Conservation (phyloP, 2,797 vertebrate genomes). For the Pyrocephalus nanus region DNA sequence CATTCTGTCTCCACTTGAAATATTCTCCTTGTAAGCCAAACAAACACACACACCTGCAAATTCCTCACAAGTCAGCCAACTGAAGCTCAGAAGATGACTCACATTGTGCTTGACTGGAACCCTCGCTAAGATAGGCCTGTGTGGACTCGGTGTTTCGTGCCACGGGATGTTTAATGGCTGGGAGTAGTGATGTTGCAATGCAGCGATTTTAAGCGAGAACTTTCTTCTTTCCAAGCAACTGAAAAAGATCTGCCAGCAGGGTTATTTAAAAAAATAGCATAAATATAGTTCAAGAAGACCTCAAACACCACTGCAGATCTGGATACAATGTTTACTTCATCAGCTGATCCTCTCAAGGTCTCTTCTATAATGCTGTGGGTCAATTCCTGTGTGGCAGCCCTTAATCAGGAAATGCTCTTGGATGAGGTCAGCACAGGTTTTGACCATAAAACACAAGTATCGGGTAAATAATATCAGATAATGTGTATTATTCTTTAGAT, state of each 20-base stretch:
- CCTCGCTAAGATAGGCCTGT: not conserved
- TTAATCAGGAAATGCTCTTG: not conserved
- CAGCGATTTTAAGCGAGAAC: not conserved
- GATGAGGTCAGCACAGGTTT: not conserved
- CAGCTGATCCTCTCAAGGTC: not conserved
- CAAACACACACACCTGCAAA: conserved; percentile 55
- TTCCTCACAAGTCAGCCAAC: conserved; percentile 1
- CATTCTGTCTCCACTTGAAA: conserved; percentile 46
- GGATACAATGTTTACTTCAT: not conserved
- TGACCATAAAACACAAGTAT: not conserved
- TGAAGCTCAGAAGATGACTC: conserved; percentile 35
- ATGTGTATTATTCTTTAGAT: not conserved
- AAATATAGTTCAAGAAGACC: not conserved
- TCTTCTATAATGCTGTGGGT: not conserved
- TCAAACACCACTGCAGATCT: not conserved
- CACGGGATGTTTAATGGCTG: not conserved
- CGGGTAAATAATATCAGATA: not conserved
- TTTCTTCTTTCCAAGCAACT: not conserved
- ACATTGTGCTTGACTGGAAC: not conserved
- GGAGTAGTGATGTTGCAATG: not conserved
- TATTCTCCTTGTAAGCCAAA: conserved; percentile 13
- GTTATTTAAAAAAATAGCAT: not conserved
- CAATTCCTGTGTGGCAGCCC: not conserved
- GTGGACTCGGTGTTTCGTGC: not conserved
- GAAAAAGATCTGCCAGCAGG: not conserved